phyloP scores from a whole-genome alignment of 1,140 invertebrate species.

The Psilanteris sp. region DNA sequence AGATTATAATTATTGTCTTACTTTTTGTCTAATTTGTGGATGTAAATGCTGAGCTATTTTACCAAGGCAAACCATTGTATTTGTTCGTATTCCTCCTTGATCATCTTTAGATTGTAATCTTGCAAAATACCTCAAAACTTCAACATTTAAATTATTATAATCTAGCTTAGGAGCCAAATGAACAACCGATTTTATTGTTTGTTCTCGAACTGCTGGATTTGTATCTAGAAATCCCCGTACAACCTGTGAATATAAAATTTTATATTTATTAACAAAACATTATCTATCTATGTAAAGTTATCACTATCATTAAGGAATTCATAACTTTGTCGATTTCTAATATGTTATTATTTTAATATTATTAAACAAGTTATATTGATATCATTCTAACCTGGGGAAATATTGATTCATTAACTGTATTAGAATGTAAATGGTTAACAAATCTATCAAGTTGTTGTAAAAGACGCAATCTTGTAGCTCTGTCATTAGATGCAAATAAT shows the following conservation, averaged over 20 bases:
- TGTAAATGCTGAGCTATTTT: constrained; percentile 97
- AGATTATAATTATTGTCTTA: constrained; percentile 34
- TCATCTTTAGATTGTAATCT: constrained; percentile 96
- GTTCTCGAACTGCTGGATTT: constrained; percentile 96
- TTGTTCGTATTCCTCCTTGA: constrained; percentile 94
- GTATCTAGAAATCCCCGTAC: constrained; percentile 97
- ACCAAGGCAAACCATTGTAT: constrained; percentile 99
- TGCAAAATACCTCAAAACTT: constrained; percentile 97
- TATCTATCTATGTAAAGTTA: too few species aligned
- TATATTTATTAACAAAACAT: too few species aligned
- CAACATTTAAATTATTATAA: constrained; percentile 98
- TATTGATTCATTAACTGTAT: constrained; percentile 80
- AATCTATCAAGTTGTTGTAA: constrained; percentile 94
- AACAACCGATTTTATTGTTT: constrained; percentile 98
- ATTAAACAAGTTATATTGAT: too few species aligned
- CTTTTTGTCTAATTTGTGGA: constrained; percentile 89
- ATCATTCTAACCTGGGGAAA: constrained; percentile 72
- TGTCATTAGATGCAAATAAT: constrained; percentile 96
- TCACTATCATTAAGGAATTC: too few species aligned
- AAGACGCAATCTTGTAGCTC: constrained; percentile 94
- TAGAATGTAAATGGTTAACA: constrained; percentile 86
- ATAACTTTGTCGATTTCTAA: too few species aligned
- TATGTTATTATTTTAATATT: too few species aligned
- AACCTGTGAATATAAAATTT: constrained; percentile 92
- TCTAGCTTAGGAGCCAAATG: constrained; percentile 97